Evolutionary conservation across 2,888 invertebrate species (phyloP).

Genomic region (Lottia gigantea): DNA sequence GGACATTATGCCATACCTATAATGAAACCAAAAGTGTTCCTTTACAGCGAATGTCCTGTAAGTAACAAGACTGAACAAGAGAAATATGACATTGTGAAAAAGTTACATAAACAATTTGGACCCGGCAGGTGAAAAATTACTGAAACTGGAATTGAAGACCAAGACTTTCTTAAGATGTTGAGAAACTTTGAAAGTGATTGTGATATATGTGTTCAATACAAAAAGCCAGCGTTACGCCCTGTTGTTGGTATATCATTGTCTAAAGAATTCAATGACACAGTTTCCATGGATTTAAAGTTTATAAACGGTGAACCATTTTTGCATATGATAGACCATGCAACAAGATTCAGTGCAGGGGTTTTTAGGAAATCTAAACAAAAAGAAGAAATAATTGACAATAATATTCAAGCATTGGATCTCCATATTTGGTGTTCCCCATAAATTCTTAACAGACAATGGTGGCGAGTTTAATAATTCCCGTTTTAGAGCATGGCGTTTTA

Average conservation of each 20-base stretch:
- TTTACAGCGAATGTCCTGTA: neutral
- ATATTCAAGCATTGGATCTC: neutral
- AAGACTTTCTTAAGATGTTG: constrained; percentile 21
- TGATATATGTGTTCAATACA: constrained; percentile 19
- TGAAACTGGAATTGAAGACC: constrained; percentile 21
- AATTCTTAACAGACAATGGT: constrained; percentile 15
- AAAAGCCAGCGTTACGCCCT: constrained; percentile 12
- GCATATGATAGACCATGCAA: constrained; percentile 13
- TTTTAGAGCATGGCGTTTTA: constrained; percentile 17
- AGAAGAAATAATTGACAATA: neutral
- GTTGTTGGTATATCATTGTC: constrained; percentile 18
- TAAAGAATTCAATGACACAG: constrained; percentile 11
- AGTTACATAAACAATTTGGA: constrained; percentile 39
- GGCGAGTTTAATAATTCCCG: constrained; percentile 20
- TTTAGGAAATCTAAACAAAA: constrained; percentile 9
- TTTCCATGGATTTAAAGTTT: neutral
- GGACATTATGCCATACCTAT: neutral
- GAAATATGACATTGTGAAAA: constrained; percentile 19
- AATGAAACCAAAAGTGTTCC: neutral
- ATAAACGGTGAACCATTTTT: constrained; percentile 8
- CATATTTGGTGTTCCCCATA: neutral
- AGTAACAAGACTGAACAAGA: neutral
- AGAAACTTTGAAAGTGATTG: constrained; percentile 22
- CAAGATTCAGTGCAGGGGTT: constrained; percentile 11
- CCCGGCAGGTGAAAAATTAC: constrained; percentile 27